Evolutionary conservation across 2,113 vertebrate genomes (phyloP), one percentile per base, ranked within the genome.

Genomic region (Pelmatolapia mariae): DNA sequence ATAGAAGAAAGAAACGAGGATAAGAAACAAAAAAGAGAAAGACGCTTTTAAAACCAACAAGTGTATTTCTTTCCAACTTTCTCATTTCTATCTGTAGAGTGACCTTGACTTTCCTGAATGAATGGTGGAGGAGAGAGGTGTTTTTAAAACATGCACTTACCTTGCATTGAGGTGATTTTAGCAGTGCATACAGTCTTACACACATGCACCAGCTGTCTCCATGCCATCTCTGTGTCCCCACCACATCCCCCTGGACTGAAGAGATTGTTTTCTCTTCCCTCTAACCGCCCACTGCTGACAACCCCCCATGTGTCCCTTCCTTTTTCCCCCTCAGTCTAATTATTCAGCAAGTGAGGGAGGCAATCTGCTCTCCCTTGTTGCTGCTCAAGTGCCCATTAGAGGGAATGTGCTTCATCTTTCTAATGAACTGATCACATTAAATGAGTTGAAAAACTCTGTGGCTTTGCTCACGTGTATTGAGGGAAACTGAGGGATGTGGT

Each of bases 351-450:
- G 87, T 83, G 31, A 90, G 90, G 88, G 92, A 95, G 87, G 89
- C 91, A 91, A 94, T 95, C 94, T 95, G 87, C 93, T 91, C 92
- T 92, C 87, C 89, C 94, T 93, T 93, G 95, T 93, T 95, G 90
- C 92, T 86, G 94, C 88, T 96, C 90, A 94, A 94, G 90, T 94
- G 92, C 90, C 93, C 94, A 94, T 96, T 94, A 95, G 93, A 90
- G 89, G 86, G 85, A 93, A 92, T 45, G 80, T 47, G 86, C 92
- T 95, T 93, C 93, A 87, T 95, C 94, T 95, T 91, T 95, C 91
- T 95, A 96, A 96, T 95, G 93, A 95, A 96, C 91, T 92, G 90
- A 95, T 95, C 91, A 92, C 83, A 86, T 92, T 89, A 92, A 95
- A 95, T 92, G 94, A 95, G 91, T 91, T 87, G 83, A 90, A 89